Evolutionary conservation across 2,113 vertebrate species (phyloP).

Genomic region (Speoplatyrhinus poulsoni): DNA sequence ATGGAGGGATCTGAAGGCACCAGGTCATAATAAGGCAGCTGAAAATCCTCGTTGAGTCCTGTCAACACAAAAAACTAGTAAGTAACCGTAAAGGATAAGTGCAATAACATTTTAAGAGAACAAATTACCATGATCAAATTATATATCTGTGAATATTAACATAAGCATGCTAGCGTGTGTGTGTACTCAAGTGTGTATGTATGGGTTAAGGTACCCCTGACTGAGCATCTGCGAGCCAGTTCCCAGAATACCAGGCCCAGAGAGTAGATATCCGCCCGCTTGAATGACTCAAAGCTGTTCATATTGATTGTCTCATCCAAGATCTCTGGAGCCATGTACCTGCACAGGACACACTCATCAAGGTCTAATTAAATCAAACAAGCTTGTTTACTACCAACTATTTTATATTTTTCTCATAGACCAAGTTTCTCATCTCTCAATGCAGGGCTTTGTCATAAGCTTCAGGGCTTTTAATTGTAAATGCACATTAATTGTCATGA

Average conservation of each 20-base stretch:
- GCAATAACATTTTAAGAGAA: no score
- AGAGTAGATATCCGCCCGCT: conserved; percentile 93
- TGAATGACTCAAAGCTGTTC: conserved; percentile 93
- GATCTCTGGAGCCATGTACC: conserved; percentile 99
- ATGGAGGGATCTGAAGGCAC: conserved; percentile 96
- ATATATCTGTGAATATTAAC: no score
- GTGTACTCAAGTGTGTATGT: not conserved
- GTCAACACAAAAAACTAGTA: conserved; percentile 2
- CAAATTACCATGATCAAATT: no score
- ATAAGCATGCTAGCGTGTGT: not conserved
- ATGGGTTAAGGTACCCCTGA: conserved; percentile 80
- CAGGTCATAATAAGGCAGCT: conserved; percentile 94
- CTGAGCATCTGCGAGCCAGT: conserved; percentile 88
- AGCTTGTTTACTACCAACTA: not conserved
- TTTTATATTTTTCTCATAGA: not conserved
- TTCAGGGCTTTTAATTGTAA: not conserved
- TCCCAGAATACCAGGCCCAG: conserved; percentile 97
- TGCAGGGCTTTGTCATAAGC: not conserved
- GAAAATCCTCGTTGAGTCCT: conserved; percentile 94
- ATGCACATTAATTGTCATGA: not conserved
- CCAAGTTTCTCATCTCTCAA: not conserved
- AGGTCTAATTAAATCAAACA: conserved; percentile 41
- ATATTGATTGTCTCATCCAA: conserved; percentile 91
- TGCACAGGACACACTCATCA: conserved; percentile 74
- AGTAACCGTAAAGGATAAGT: no score